Conservation (phyloP, 1,140 invertebrate genomes). For the Drosophila auraria region DNA sequence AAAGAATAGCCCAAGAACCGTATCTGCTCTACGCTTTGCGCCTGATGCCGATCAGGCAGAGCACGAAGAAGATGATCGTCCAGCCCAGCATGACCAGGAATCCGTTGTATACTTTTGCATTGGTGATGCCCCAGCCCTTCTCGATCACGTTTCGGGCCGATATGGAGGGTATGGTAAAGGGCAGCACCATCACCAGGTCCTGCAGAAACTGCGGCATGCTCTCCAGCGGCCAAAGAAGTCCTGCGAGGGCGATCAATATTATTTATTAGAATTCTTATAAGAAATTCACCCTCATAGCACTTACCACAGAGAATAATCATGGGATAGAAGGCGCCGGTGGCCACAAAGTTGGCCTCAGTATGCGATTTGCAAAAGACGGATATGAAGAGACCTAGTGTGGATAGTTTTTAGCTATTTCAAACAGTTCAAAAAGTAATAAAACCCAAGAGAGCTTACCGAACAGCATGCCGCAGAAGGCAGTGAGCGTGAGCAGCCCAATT, state of each 20-base stretch:
- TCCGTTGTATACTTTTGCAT: conserved; percentile 87
- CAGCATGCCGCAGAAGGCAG: conserved; percentile 89
- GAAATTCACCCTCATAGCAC: conserved; percentile 51
- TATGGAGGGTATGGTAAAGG: conserved; percentile 89
- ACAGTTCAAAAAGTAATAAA: neutral
- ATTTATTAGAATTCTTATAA: neutral
- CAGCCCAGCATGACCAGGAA: conserved; percentile 87
- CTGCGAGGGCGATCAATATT: conserved; percentile 85
- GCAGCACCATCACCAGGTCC: conserved; percentile 87
- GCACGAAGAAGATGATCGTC: conserved; percentile 85
- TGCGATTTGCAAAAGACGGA: conserved; percentile 92
- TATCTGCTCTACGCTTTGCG: conserved; percentile 81
- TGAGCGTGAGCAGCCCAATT: conserved; percentile 87
- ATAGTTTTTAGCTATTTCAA: neutral
- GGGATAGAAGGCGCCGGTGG: conserved; percentile 94
- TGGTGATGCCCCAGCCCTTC: conserved; percentile 87
- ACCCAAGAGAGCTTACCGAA: conserved; percentile 86
- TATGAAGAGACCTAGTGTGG: conserved; percentile 88
- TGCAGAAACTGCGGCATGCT: conserved; percentile 88
- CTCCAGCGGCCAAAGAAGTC: conserved; percentile 96
- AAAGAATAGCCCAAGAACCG: conserved; percentile 22
- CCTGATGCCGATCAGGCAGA: conserved; percentile 85
- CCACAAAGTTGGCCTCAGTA: conserved; percentile 92
- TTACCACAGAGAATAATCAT: conserved; percentile 93
- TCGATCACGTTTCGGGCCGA: conserved; percentile 88